Evolutionary conservation across 35 echinoderm and acorn worm species (phyloP).

Genomic region (Apostichopus parvimensis): DNA sequence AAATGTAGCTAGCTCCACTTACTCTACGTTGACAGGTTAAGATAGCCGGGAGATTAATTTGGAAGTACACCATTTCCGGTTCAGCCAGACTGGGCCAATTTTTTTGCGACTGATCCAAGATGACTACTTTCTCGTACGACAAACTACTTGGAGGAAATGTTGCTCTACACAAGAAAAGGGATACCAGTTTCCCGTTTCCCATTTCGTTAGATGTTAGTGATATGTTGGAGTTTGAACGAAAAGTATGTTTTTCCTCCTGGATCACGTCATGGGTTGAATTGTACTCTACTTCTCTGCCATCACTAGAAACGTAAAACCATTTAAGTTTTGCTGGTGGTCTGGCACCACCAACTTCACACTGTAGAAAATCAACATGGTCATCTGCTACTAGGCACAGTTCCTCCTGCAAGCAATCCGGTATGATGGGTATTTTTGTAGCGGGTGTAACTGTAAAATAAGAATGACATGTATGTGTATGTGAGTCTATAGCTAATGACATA

Average conservation of each 20-base stretch:
- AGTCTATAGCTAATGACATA: no score
- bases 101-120: background rate
- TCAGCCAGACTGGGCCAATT: background rate
- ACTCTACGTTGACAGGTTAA: background rate
- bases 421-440: background rate
- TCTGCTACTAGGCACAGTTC: background rate
- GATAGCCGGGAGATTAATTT: background rate
- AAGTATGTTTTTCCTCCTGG: background rate
- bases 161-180: background rate
- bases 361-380: background rate
- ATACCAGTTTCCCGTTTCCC: background rate
- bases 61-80: background rate
- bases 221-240: background rate
- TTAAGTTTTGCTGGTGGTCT: background rate
- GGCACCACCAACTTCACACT: background rate
- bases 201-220: background rate
- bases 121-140: background rate
- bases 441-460: background rate
- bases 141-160: background rate
- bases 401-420: background rate
- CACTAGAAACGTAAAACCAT: background rate
- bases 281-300: background rate
- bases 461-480: no score
- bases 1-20: background rate
- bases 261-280: background rate